Base-by-base conservation (phyloP, 2,113 vertebrate species). In the Antechinus stuartii region DNA sequence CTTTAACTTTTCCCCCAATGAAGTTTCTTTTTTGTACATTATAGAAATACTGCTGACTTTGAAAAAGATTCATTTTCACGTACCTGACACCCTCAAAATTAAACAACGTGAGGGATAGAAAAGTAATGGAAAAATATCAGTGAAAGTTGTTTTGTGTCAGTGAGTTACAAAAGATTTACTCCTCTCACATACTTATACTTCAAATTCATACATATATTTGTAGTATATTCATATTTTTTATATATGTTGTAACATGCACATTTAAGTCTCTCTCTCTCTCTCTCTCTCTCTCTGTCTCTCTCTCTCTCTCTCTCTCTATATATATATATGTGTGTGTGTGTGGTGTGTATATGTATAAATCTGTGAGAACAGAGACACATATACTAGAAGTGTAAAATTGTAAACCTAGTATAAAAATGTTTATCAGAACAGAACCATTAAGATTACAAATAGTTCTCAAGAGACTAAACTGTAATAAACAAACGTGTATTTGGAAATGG, bases 401-500 rank as follows among this genome's bases (percentile, higher is more conserved):
- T 23, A 56, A 96, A 94, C 26, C 27, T 35, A 54, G 14, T 26
- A 91, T 57, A 91, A 93, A 90, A 89, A 52, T 0, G 11, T 35
- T 93, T 55, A 93, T 50, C 61, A 57, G 9, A 27, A 42, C 24
- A 96, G 54, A 98, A 96, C 35, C 46, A 91, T 95, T 91, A 94
- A 93, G 24, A 91, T 94, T 91, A 90, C 19, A 97, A 92, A 94
- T 95, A 42, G 24, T 68, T 68, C 61, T 84, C 19, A 42, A 35
- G 35, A 42, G 14, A n/a, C 61, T 84, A 84, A 84, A 84, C n/a
- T 84, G 68, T 93, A 49, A 12, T 90, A 61, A 97, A 91, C 53
- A 95, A 56, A 96, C 2, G n/a, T 92, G 50, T 16, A 42, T 91
- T 84, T 96, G 98, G 94, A 97, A 91, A 61, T 35, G 91, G n/a